Evolutionary conservation across 2,113 vertebrate genomes (phyloP), one percentile per base, ranked within the genome.

Genomic region (Saccopteryx leptura): DNA sequence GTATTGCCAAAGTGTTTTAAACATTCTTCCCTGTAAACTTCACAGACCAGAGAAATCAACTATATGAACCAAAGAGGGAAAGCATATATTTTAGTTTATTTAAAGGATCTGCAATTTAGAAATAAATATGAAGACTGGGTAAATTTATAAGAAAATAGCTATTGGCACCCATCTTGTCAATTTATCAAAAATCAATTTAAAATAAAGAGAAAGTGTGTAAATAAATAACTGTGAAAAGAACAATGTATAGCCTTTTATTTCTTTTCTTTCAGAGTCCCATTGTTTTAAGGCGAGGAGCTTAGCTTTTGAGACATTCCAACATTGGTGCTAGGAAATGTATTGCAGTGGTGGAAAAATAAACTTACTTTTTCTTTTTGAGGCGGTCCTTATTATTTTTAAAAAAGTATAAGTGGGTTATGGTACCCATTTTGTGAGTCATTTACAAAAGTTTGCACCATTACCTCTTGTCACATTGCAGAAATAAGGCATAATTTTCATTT

Each of bases 401-500:
- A 89, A n/a, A 39, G 46, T 56, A 7, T 93, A 93, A 84, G 72
- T 74, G 86, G 88, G 90, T 82, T 94, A 61, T 94, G 92, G 18
- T 90, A 88, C 96, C 3, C 11, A 86, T 98, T 98, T 97, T 87
- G 66, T 90, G 94, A 72, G 88, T 96, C 85, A 54, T 95, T 95
- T 96, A 74, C 63, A 60, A 93, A 93, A 93, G 58, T 92, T 98
- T 94, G 60, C 93, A 96, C 28, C 71, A 48, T 98, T 95, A 86
- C 15, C 96, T 98, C 84, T n/a, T 97, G 82, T 96, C 92, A 82
- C 66, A 88, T 60, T 94, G 76, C 74, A 76, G 68, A 94, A 83
- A 80, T 88, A 84, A n/a, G 69, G 92, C 75, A 60, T 96, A 96
- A 85, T 97, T 97, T 98, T 96, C 65, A 82, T 81, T 96, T 94